Percentiles rank a stretch among this genome's conserved stretches.
Evolutionary conservation across 2,888 invertebrate genomes (phyloP).

Genomic region (Ophion costatus): DNA sequence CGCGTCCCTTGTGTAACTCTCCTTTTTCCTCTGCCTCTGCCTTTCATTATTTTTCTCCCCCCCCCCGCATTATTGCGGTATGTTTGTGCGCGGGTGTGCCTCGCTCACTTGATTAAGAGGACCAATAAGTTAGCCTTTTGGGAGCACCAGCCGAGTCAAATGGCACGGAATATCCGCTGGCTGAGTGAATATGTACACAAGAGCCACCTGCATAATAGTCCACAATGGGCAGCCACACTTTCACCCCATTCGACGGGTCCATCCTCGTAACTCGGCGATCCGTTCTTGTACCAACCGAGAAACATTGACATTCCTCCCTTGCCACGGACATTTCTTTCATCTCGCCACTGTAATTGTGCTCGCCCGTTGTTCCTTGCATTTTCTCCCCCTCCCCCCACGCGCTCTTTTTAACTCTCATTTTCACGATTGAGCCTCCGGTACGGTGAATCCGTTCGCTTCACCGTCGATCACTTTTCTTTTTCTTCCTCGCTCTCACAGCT

Average conservation of each 20-base stretch:
- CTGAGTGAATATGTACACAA: constrained; percentile 53
- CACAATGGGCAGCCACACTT: constrained; percentile 51
- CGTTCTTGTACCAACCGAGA: constrained; percentile 14
- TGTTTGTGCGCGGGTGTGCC: constrained; percentile 25
- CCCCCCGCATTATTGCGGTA: constrained; percentile 27
- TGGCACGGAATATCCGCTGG: constrained; percentile 56
- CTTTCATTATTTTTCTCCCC: neutral
- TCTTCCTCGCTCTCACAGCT: neutral
- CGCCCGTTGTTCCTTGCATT: neutral
- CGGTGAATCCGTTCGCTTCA: neutral
- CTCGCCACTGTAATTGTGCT: neutral
- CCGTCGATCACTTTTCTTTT: neutral
- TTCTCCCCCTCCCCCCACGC: neutral
- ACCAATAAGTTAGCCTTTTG: constrained; percentile 78
- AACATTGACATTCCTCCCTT: constrained; percentile 21
- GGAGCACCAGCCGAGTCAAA: constrained; percentile 69
- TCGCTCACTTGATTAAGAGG: constrained; percentile 75
- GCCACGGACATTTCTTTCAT: constrained; percentile 6
- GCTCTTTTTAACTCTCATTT: neutral
- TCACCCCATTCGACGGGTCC: constrained; percentile 2
- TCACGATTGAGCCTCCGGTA: neutral
- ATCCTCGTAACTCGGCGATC: constrained; percentile 37
- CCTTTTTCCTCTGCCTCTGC: neutral
- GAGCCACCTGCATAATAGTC: constrained; percentile 60
- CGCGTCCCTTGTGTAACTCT: constrained; percentile 36